Percentiles rank a stretch among this genome's conserved stretches.
Evolutionary conservation across 2,888 invertebrate genomes (phyloP).

Genomic region (Macrostomum cliftonense): DNA sequence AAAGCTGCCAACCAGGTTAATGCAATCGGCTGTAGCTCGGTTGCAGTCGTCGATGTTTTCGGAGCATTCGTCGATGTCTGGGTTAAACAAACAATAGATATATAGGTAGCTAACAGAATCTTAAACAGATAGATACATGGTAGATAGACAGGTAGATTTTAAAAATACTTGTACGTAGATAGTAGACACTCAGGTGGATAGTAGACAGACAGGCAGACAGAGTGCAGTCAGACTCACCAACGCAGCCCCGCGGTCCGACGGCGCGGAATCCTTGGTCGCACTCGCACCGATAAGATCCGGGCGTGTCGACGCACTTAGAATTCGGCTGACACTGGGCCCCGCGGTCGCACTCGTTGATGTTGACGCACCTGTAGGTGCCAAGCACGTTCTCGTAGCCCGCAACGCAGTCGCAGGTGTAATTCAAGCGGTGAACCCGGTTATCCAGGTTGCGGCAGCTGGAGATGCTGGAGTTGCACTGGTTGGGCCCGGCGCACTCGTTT

Average conservation of each 20-base stretch:
- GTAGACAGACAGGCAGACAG: too few relatives aligned
- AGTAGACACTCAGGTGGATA: too few relatives aligned
- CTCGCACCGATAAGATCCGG: too few relatives aligned
- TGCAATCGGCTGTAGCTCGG: conserved; percentile 3
- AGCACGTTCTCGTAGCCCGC: conserved; percentile 6
- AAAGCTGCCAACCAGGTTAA: conserved; percentile 7
- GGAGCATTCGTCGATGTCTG: conserved; percentile 6
- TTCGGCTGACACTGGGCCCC: too few relatives aligned
- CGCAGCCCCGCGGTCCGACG: too few relatives aligned
- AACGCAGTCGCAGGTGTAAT: conserved; percentile 8
- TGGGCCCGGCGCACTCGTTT: conserved; percentile 8
- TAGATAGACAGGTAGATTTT: too few relatives aligned
- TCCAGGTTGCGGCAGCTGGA: conserved; percentile 3
- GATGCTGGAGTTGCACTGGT: conserved; percentile 6
- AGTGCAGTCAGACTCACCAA: too few relatives aligned
- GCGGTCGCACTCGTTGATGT: conserved; percentile 6
- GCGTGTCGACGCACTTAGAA: too few relatives aligned
- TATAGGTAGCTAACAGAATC: too few relatives aligned
- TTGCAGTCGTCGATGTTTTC: conserved; percentile 3
- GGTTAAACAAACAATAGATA: not conserved
- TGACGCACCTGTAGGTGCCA: conserved; percentile 5
- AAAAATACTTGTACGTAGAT: too few relatives aligned
- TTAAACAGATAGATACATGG: too few relatives aligned
- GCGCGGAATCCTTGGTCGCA: too few relatives aligned
- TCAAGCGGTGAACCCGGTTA: conserved; percentile 4